phyloP scores from a whole-genome alignment of 2,888 invertebrate genomes.

The Lysandra bellargus region DNA sequence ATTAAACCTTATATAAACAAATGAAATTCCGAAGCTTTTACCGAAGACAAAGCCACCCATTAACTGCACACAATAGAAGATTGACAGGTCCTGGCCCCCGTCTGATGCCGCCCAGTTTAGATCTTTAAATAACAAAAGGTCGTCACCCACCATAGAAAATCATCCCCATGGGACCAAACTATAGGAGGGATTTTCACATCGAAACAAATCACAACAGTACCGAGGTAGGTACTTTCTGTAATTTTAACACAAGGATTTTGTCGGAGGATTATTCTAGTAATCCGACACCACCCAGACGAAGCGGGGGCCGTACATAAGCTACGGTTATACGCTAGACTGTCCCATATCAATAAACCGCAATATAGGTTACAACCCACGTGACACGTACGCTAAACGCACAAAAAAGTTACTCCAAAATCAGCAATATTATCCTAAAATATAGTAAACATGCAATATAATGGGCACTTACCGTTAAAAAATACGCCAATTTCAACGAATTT shows the following conservation, averaged over 20 bases:
- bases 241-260: not conserved
- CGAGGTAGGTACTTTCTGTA: not conserved
- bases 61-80: conserved; percentile 6
- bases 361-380: conserved; percentile 30
- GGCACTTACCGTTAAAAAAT: conserved; percentile 22
- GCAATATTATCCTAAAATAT: not conserved
- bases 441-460: not conserved
- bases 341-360: conserved; percentile 25
- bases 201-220: not conserved
- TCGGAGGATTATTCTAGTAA: not conserved
- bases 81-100: not conserved
- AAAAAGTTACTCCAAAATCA: not conserved
- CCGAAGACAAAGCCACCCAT: conserved; percentile 8
- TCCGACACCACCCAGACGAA: not conserved
- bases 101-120: not conserved
- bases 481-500: conserved; percentile 1
- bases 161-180: not conserved
- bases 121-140: not conserved
- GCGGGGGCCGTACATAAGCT: not conserved
- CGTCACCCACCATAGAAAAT: not conserved
- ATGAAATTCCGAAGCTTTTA: conserved; percentile 8
- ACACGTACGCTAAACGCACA: not conserved
- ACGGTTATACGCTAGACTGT: conserved; percentile 23
- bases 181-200: not conserved
- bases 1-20: not conserved